Base-by-base conservation (phyloP, 2,797 vertebrate genomes). In the Enteromius afrohamiltoni region DNA sequence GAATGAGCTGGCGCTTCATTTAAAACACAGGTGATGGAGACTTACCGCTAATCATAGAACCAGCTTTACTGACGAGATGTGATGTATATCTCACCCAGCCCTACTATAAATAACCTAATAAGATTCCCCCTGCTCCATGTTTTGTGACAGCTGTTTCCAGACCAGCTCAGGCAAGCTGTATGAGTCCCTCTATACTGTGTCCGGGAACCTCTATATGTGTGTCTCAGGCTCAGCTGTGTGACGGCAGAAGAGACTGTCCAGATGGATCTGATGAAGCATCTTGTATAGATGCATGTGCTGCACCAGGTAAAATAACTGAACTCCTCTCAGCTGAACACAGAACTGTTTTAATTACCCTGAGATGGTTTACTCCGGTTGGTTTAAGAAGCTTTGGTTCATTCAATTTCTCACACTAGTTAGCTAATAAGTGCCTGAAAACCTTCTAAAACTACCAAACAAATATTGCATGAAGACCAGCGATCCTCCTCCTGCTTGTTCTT, bases 231-330 rank as follows among this genome's bases (percentile, higher is more conserved):
- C 92, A 90, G 2, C 1, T 94, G 70, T 96, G 95, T 49, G 92
- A 96, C 6, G 94, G 95, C 14, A 92, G 92, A 51, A 87, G 80
- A 17, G 95, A 92, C 49, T 92, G 91, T 79, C 49, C 45, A 1
- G 91, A 92, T 71, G 88, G 89, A 1, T 88, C 88, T 40, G 89
- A 90, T 55, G 89, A 89, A 80, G 83, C 29, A 21, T 80, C 86
- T 1, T 89, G 89, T 58, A 34, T 83, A 68, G 85, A 68, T 29
- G n/a, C 45, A 1, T 82, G 2, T 13, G 26, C 45, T 94, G 93
- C 84, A 16, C 88, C 45, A 53, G 71, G 80, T 73, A 73, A 71
- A 73, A 40, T 40, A n/a, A n/a, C n/a, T n/a, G n/a, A 49, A 34
- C 2, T 42, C 53, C 19, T 51, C 26, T 29, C 31, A 31, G 19